phyloP scores from a whole-genome alignment of 2,113 vertebrate species.

The Cricetomys ansorgei region DNA sequence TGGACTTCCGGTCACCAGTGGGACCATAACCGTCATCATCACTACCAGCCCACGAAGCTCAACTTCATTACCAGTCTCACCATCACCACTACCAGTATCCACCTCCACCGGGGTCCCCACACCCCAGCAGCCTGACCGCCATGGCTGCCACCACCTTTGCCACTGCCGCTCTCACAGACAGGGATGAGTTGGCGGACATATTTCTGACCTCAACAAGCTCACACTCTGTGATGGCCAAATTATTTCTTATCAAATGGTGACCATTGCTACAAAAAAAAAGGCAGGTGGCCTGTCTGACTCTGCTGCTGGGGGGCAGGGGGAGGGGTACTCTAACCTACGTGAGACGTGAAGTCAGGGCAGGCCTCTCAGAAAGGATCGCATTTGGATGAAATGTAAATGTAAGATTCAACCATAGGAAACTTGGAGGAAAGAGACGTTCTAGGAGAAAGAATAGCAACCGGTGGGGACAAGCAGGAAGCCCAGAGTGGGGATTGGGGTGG shows the following conservation, averaged over 20 bases:
- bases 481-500: no score
- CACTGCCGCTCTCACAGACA: not conserved
- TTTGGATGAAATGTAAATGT: not conserved
- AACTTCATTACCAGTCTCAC: not conserved
- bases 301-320: not conserved
- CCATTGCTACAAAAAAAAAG: not conserved
- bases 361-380: not conserved
- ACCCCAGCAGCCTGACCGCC: not conserved
- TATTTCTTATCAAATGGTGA: not conserved
- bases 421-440: not conserved
- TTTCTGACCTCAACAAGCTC: not conserved
- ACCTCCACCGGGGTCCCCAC: not conserved
- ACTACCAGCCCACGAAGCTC: not conserved
- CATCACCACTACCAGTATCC: not conserved
- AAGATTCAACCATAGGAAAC: not conserved
- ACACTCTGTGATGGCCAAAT: not conserved
- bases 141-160: not conserved
- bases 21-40: not conserved
- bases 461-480: not conserved
- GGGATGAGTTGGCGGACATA: not conserved
- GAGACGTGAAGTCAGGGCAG: not conserved
- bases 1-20: rapidly evolving
- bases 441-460: not conserved
- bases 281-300: not conserved
- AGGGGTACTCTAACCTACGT: not conserved